These are phyloP conservation scores for Xanthia icteritia DNA, from an alignment of 2,888 invertebrate genomes.

Conservation along the genomic window DNA sequence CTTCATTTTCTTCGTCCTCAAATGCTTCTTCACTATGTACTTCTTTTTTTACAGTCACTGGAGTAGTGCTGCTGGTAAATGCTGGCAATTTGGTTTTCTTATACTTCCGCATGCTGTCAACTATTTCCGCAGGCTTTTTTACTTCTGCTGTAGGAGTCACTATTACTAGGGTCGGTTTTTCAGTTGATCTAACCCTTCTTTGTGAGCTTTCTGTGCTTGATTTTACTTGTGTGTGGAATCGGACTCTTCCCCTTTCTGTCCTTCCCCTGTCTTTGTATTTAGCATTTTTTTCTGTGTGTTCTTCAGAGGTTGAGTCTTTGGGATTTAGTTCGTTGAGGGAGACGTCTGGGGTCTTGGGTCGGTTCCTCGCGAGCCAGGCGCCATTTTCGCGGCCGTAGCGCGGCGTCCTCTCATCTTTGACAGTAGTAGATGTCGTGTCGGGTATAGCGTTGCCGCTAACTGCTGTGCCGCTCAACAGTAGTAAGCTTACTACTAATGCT, in stretches of 20 bases:
- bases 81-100: slow-evolving; percentile 83
- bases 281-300: slow-evolving; percentile 86
- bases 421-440: slow-evolving; percentile 77
- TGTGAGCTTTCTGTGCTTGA: slow-evolving; percentile 76
- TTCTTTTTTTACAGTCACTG: slow-evolving; percentile 69
- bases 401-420: slow-evolving; percentile 76
- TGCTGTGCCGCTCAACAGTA: slow-evolving; percentile 84
- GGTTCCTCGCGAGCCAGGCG: slow-evolving; percentile 74
- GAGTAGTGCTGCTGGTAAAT: slow-evolving; percentile 72
- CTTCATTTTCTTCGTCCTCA: slow-evolving; percentile 78
- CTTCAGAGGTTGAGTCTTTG: slow-evolving; percentile 84
- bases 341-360: slow-evolving; percentile 79
- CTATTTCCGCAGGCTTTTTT: slow-evolving; percentile 83
- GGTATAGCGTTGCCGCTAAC: slow-evolving; percentile 81
- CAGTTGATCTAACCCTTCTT: slow-evolving; percentile 76
- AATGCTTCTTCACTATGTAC: slow-evolving; percentile 74
- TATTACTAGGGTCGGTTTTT: slow-evolving; percentile 77
- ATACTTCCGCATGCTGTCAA: slow-evolving; percentile 82
- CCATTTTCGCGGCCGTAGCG: slow-evolving; percentile 74
- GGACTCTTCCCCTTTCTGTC: slow-evolving; percentile 83
- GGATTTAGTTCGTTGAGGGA: slow-evolving; percentile 85
- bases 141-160: slow-evolving; percentile 86
- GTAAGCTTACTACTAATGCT: slow-evolving; percentile 86
- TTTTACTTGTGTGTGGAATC: slow-evolving; percentile 76
- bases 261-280: slow-evolving; percentile 88